Evolutionary conservation across 1,140 invertebrate genomes (phyloP).

Genomic region (Pseudobourletiella spinata): DNA sequence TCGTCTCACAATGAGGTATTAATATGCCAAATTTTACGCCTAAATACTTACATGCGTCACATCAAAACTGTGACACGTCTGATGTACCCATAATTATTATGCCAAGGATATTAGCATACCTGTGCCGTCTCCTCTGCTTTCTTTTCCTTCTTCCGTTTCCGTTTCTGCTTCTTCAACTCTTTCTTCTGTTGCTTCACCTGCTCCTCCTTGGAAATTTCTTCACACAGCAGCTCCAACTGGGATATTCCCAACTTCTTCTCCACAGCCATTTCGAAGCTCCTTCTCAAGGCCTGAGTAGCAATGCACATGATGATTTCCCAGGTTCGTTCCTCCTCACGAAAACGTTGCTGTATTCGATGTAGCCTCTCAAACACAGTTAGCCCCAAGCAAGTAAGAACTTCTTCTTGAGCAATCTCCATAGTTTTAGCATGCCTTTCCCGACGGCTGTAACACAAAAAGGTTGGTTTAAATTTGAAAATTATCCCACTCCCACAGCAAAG

Average conservation of each 20-base stretch:
- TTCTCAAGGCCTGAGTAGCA: constrained; percentile 70
- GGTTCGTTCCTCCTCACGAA: constrained; percentile 80
- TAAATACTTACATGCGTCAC: background rate
- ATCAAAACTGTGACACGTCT: too few species aligned
- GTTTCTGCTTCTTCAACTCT: constrained; percentile 75
- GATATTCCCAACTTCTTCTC: constrained; percentile 80
- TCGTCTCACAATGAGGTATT: too few species aligned
- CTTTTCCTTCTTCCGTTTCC: constrained; percentile 61
- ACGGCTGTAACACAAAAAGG: constrained; percentile 1
- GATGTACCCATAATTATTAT: too few species aligned
- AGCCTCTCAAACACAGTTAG: constrained; percentile 83
- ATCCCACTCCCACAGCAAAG: too few species aligned
- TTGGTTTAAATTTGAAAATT: background rate
- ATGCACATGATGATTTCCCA: constrained; percentile 83
- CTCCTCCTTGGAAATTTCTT: constrained; percentile 74
- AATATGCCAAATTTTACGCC: background rate
- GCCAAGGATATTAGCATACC: too few species aligned
- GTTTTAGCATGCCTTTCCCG: constrained; percentile 74
- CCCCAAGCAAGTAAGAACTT: constrained; percentile 84
- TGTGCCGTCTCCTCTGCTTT: constrained; percentile 39
- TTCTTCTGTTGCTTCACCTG: constrained; percentile 67
- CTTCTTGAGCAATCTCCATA: constrained; percentile 87
- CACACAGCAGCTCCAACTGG: constrained; percentile 69
- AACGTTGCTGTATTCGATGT: constrained; percentile 69
- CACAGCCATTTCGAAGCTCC: constrained; percentile 77